A percentile compares a stretch with the other conserved stretches of the same genome.
These are phyloP conservation scores for Piaya cayana DNA, from an alignment of 2,113 vertebrate species.

Conservation along the genomic window DNA sequence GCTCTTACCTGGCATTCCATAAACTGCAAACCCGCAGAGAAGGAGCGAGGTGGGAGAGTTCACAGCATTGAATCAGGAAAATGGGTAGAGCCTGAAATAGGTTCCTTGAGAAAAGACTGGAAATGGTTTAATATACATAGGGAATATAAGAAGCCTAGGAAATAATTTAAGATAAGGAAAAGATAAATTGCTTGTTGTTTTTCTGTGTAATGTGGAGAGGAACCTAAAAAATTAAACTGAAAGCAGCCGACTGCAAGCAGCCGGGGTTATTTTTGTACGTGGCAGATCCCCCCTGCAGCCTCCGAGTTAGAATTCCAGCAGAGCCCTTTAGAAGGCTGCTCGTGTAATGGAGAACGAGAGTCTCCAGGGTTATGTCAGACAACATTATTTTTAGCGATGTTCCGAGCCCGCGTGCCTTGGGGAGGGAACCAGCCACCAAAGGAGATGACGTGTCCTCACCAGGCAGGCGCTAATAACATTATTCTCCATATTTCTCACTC, in stretches of 20 bases:
- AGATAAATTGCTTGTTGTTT: background rate
- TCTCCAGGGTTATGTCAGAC: conserved; percentile 60
- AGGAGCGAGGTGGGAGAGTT: background rate
- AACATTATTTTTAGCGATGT: conserved; percentile 54
- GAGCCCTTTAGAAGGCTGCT: conserved; percentile 30
- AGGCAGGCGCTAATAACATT: conserved; percentile 36
- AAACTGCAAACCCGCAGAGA: background rate
- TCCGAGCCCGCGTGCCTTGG: conserved; percentile 34
- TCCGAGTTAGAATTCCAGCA: background rate
- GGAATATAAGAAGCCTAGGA: background rate
- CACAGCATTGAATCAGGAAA: background rate
- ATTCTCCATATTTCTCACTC: conserved; percentile 11
- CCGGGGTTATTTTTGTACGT: background rate
- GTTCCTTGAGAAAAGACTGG: background rate
- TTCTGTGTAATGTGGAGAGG: background rate
- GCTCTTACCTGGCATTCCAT: background rate
- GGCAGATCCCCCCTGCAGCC: background rate
- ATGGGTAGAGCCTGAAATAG: background rate
- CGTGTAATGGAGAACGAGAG: background rate
- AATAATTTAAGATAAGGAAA: background rate
- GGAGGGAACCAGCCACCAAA: conserved; percentile 49
- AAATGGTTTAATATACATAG: background rate
- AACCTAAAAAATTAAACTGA: background rate
- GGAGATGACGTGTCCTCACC: conserved; percentile 51
- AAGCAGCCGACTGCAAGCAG: background rate